These are phyloP conservation scores for Antidorcas marsupialis DNA, from an alignment of 2,113 vertebrate species.

Conservation along the genomic window DNA sequence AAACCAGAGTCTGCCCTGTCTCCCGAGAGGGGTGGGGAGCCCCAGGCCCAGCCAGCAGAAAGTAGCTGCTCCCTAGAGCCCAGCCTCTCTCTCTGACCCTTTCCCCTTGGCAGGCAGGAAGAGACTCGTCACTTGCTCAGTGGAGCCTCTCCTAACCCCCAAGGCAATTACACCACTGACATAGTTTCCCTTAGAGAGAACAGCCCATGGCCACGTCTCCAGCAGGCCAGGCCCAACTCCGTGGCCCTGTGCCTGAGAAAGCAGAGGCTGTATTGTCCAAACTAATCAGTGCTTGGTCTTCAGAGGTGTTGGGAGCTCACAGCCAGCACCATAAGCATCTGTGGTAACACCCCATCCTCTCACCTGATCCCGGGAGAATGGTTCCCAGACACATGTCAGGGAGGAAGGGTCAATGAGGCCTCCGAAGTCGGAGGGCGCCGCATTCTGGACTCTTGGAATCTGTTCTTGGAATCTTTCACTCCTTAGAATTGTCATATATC, in stretches of 20 bases:
- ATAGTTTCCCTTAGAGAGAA: background rate
- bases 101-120: background rate
- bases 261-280: background rate
- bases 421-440: rapidly evolving
- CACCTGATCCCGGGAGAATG: background rate
- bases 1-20: background rate
- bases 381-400: too few species aligned
- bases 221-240: background rate
- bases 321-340: background rate
- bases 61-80: background rate
- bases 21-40: background rate
- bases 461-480: background rate
- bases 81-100: background rate
- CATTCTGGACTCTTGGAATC: background rate
- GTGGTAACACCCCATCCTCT: background rate
- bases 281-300: rapidly evolving
- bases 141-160: background rate
- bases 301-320: background rate
- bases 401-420: too few species aligned
- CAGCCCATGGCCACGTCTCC: background rate
- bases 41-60: background rate
- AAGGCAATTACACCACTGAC: background rate
- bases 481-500: background rate
- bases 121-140: background rate
- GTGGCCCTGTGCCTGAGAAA: background rate